Evolutionary conservation across 2,797 vertebrate genomes (phyloP).

Genomic region (Crenuchus spilurus): DNA sequence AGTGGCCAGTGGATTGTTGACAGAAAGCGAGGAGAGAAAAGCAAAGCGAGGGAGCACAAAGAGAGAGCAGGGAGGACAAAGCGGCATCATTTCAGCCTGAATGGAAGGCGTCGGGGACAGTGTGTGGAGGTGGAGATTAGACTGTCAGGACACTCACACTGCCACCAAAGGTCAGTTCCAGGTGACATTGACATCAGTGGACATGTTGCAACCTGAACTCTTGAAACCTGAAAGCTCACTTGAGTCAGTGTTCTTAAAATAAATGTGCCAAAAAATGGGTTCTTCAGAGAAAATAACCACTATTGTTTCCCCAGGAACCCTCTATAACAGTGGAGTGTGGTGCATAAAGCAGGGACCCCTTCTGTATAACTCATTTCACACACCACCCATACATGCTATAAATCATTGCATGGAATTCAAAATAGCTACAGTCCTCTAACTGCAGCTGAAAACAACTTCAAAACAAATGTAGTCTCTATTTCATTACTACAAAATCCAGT

Average conservation of each 20-base stretch:
- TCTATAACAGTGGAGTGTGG: too few relatives aligned
- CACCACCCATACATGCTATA: too few relatives aligned
- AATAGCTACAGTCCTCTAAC: too few relatives aligned
- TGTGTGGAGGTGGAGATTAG: constrained; percentile 36
- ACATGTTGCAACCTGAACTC: constrained; percentile 12
- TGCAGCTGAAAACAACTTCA: too few relatives aligned
- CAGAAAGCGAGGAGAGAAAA: constrained; percentile 12
- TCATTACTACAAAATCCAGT: too few relatives aligned
- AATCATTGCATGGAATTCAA: too few relatives aligned
- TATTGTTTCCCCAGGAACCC: background rate
- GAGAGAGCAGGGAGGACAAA: constrained; percentile 21
- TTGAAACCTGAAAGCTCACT: constrained; percentile 30
- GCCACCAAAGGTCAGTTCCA: constrained; percentile 38
- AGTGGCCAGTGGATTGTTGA: constrained; percentile 24
- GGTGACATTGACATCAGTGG: constrained; percentile 34
- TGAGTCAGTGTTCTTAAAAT: constrained; percentile 11
- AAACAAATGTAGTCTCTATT: too few relatives aligned
- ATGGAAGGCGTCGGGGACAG: constrained; percentile 18
- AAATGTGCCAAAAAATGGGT: background rate
- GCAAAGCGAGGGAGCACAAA: constrained; percentile 11
- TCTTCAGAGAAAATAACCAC: too few relatives aligned
- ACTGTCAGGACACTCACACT: background rate
- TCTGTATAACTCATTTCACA: too few relatives aligned
- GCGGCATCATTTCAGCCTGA: constrained; percentile 11
- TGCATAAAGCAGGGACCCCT: too few relatives aligned